Percentiles rank a stretch among this genome's conserved stretches.
These are phyloP conservation scores for Volucella inflata DNA, from an alignment of 2,888 invertebrate genomes.

Conservation along the genomic window DNA sequence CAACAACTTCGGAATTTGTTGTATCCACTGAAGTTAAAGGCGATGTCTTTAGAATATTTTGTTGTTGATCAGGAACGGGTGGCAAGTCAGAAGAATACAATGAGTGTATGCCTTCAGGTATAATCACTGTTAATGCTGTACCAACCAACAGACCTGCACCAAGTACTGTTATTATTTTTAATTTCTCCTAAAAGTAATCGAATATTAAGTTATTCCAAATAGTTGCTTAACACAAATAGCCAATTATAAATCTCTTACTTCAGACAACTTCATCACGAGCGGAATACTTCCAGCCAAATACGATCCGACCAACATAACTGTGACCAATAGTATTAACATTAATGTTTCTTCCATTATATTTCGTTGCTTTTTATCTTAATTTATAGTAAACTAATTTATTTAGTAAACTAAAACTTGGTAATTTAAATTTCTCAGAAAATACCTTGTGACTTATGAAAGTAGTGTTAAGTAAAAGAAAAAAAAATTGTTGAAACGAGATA, in stretches of 20 bases:
- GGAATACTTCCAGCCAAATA: conserved; percentile 98
- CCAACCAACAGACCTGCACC: conserved; percentile 99
- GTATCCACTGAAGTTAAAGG: conserved; percentile 22
- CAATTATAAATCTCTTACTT: conserved; percentile 87
- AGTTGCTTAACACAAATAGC: neutral
- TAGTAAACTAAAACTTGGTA: too few species aligned
- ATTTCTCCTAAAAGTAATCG: conserved; percentile 89
- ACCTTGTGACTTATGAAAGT: neutral
- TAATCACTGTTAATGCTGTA: conserved; percentile 98
- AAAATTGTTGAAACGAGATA: neutral
- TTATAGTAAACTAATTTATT: too few species aligned
- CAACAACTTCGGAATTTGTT: conserved; percentile 19
- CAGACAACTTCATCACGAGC: conserved; percentile 95
- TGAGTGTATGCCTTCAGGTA: conserved; percentile 98
- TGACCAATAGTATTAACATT: conserved; percentile 91
- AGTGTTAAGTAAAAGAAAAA: neutral
- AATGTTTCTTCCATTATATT: conserved; percentile 88
- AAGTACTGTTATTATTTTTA: conserved; percentile 96
- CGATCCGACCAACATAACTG: conserved; percentile 98
- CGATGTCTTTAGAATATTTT: neutral
- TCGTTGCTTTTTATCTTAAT: conserved; percentile 84
- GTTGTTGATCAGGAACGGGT: neutral
- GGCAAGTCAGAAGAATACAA: conserved; percentile 84
- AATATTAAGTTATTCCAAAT: neutral
- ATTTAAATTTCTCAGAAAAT: neutral